These are phyloP conservation scores for Agrochola macilenta DNA, from an alignment of 2,888 invertebrate species.

Conservation along the genomic window DNA sequence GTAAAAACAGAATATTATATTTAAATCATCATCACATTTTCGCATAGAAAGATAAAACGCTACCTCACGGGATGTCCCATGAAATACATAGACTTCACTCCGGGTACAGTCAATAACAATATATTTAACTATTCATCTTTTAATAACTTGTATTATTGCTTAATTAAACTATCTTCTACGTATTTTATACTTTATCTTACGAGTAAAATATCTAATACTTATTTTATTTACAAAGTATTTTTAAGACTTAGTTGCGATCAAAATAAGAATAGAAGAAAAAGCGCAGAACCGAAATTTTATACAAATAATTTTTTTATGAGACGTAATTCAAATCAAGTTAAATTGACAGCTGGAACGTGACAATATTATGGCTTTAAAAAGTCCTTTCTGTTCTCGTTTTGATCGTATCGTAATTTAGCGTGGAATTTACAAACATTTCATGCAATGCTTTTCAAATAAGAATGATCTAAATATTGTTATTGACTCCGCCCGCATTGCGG, in stretches of 20 bases:
- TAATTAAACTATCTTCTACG: conserved; percentile 29
- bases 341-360: background rate
- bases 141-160: conserved; percentile 46
- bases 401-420: background rate
- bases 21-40: conserved; percentile 84
- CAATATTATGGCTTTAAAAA: background rate
- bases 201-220: conserved; percentile 11
- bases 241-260: background rate
- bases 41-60: conserved; percentile 83
- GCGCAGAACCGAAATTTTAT: background rate
- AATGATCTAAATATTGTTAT: conserved; percentile 43
- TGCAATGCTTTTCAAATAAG: background rate
- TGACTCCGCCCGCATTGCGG: conserved; percentile 46
- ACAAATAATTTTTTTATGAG: background rate
- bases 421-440: background rate
- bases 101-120: conserved; percentile 58
- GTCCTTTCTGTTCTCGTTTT: background rate
- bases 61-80: conserved; percentile 71
- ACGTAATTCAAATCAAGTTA: background rate
- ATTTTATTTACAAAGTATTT: conserved; percentile 34
- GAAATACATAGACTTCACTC: conserved; percentile 39
- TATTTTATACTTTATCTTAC: conserved; percentile 23
- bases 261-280: background rate
- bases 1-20: conserved; percentile 83
- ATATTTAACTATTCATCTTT: conserved; percentile 2